A percentile compares a stretch with the other conserved stretches of the same genome.
Evolutionary conservation across 92 coral and sea anemone species (phyloP).

Genomic region (Heliopora coerulea): DNA sequence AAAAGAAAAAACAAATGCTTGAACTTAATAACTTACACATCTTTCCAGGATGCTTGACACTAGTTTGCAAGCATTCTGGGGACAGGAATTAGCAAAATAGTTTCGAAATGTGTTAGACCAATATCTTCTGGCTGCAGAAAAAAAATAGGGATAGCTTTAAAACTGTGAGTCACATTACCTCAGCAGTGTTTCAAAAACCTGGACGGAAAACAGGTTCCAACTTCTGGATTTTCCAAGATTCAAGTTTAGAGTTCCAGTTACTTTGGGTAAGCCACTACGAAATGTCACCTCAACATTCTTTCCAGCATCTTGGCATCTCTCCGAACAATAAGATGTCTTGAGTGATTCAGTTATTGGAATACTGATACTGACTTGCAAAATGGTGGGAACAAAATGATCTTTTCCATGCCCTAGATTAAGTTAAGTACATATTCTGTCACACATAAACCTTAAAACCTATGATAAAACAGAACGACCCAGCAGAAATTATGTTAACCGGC

Average conservation of each 20-base stretch:
- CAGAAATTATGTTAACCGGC: too few relatives aligned
- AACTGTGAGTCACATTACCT: too few relatives aligned
- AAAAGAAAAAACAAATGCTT: too few relatives aligned
- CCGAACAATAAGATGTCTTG: slow-evolving; percentile 10
- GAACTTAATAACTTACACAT: too few relatives aligned
- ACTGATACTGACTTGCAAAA: neutral
- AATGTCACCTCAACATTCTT: slow-evolving; percentile 11
- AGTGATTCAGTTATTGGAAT: neutral
- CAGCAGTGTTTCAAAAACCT: neutral
- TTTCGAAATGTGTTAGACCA: too few relatives aligned
- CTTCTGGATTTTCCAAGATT: slow-evolving; percentile 12
- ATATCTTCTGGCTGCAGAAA: too few relatives aligned
- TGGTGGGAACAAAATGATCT: slow-evolving; percentile 6
- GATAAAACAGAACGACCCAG: too few relatives aligned
- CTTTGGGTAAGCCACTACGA: slow-evolving; percentile 21
- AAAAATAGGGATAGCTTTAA: too few relatives aligned
- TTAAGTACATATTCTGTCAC: neutral
- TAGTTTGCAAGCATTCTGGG: too few relatives aligned
- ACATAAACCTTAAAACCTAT: too few relatives aligned
- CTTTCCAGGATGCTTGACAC: too few relatives aligned
- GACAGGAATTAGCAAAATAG: too few relatives aligned
- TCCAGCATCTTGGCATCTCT: slow-evolving; percentile 21
- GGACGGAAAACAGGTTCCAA: neutral
- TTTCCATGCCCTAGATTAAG: neutral
- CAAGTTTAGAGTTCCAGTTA: slow-evolving; percentile 3